Evolutionary conservation across 2,797 vertebrate species (phyloP).

Genomic region (Xyrichtys novacula): DNA sequence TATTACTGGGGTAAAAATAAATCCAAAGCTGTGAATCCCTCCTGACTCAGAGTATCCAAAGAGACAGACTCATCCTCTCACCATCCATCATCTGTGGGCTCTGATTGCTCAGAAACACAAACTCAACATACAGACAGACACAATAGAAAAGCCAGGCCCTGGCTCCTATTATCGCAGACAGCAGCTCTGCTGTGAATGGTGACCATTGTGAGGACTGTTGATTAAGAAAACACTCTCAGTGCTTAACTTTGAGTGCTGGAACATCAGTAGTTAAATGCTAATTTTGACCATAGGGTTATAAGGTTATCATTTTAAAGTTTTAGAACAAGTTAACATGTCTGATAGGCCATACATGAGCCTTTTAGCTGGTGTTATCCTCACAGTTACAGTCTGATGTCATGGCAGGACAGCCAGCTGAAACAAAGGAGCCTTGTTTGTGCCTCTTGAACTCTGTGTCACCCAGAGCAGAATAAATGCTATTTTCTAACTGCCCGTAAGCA

Average conservation of each 20-base stretch:
- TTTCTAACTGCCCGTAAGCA: conserved; percentile 29
- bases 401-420: conserved; percentile 51
- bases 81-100: conserved; percentile 71
- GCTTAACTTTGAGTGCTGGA: conserved; percentile 27
- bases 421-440: conserved; percentile 73
- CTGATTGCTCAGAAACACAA: conserved; percentile 67
- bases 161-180: conserved; percentile 77
- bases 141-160: conserved; percentile 77
- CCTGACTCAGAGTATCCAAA: conserved; percentile 43
- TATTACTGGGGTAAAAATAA: conserved; percentile 29
- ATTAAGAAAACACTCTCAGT: conserved; percentile 31
- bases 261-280: not conserved
- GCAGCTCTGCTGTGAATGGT: conserved; percentile 70
- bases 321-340: not conserved
- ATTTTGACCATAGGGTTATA: conserved; percentile 3
- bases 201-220: conserved; percentile 73
- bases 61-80: conserved; percentile 54
- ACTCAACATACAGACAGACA: conserved; percentile 66
- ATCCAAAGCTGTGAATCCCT: conserved; percentile 34
- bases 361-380: conserved; percentile 25
- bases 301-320: not conserved
- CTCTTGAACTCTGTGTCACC: conserved; percentile 61
- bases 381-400: conserved; percentile 72
- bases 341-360: not conserved
- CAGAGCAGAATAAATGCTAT: conserved; percentile 42